Evolutionary conservation across 2,888 invertebrate species (phyloP).

Genomic region (Halocaridina rubra): DNA sequence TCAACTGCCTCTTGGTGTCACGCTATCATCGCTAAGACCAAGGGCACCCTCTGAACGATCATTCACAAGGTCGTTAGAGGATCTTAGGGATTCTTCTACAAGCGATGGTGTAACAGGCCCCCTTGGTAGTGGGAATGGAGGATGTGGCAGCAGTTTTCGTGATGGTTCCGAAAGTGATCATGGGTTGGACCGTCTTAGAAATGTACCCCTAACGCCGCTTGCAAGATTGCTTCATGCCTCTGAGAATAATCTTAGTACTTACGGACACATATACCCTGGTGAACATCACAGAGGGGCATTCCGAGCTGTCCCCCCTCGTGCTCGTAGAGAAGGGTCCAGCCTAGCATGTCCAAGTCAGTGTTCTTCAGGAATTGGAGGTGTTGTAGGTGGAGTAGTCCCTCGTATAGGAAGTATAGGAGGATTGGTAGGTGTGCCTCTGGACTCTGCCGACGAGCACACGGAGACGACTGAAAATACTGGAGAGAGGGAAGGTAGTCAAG

Average conservation of each 20-base stretch:
- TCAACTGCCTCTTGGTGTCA: conserved; percentile 64
- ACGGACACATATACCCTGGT: conserved; percentile 27
- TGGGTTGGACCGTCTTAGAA: conserved; percentile 49
- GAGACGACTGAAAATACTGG: conserved; percentile 53
- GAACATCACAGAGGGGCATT: conserved; percentile 54
- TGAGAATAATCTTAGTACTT: conserved; percentile 52
- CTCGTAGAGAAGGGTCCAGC: conserved; percentile 20
- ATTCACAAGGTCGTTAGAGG: conserved; percentile 75
- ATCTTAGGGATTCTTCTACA: conserved; percentile 70
- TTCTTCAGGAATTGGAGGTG: too few species aligned
- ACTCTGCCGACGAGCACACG: conserved; percentile 51
- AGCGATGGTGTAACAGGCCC: conserved; percentile 52
- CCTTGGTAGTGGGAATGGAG: conserved; percentile 13
- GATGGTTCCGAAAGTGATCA: conserved; percentile 63
- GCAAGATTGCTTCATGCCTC: conserved; percentile 56
- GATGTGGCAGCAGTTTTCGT: conserved; percentile 51
- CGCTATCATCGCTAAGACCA: conserved; percentile 34
- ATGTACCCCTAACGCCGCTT: conserved; percentile 42
- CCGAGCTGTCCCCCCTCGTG: conserved; percentile 56
- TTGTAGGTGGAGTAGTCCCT: conserved; percentile 32
- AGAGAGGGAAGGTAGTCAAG: conserved; percentile 52
- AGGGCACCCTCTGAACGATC: conserved; percentile 64
- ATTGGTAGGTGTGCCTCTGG: conserved; percentile 18
- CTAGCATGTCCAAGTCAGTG: too few species aligned
- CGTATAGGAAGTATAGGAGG: conserved; percentile 32